Percentiles rank a stretch among this genome's conserved stretches.
These are phyloP conservation scores for Lepidochrysops patricia DNA, from an alignment of 2,888 invertebrate species.

Conservation along the genomic window DNA sequence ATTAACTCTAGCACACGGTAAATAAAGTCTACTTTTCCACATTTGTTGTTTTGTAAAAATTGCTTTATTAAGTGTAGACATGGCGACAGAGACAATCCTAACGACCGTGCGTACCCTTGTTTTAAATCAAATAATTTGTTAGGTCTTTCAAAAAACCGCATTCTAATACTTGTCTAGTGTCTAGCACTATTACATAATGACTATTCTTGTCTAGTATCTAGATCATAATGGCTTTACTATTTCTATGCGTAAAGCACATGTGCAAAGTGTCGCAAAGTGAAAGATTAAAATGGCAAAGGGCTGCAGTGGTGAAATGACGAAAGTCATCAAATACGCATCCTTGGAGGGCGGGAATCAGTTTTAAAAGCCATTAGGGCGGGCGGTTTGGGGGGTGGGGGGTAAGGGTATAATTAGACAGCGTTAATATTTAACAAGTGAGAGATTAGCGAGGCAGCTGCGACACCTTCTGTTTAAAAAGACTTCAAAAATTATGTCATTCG, in stretches of 20 bases:
- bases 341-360: conserved; percentile 69
- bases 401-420: conserved; percentile 68
- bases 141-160: too few relatives aligned
- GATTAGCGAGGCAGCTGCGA: conserved; percentile 69
- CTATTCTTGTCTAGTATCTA: too few relatives aligned
- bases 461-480: conserved; percentile 64
- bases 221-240: too few relatives aligned
- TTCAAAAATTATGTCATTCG: conserved; percentile 56
- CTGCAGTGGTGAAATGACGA: conserved; percentile 38
- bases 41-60: too few relatives aligned
- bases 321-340: conserved; percentile 74
- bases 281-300: conserved; percentile 32
- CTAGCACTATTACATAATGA: background rate
- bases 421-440: conserved; percentile 74
- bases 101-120: too few relatives aligned
- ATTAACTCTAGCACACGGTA: too few relatives aligned
- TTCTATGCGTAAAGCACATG: background rate
- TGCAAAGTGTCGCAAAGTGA: conserved; percentile 10
- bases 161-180: too few relatives aligned
- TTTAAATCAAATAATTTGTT: too few relatives aligned
- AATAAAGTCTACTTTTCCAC: too few relatives aligned
- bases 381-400: conserved; percentile 35
- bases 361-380: conserved; percentile 70
- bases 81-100: too few relatives aligned
- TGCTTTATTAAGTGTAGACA: too few relatives aligned